Conservation (phyloP, 1,140 invertebrate genomes). For the Eumaeus atala region DNA sequence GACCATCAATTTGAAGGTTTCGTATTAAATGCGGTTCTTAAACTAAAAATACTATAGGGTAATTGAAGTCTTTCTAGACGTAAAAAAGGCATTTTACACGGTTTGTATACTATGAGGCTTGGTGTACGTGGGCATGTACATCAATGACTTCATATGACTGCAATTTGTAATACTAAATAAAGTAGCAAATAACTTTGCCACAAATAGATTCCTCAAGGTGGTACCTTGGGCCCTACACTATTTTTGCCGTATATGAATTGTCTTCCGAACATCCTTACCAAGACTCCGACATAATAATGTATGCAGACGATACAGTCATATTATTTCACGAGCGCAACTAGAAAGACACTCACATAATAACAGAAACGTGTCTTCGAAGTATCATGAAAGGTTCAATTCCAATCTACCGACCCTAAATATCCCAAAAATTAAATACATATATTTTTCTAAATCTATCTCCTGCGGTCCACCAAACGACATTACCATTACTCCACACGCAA, state of each 20-base stretch:
- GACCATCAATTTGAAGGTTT: too few species aligned
- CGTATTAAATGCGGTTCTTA: too few species aligned
- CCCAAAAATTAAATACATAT: conserved; percentile 6
- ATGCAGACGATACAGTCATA: conserved; percentile 4
- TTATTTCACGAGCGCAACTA: conserved; percentile 2
- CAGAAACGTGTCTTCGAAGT: neutral
- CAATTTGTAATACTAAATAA: conserved; percentile 8
- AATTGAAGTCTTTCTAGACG: neutral
- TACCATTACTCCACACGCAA: neutral
- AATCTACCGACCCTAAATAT: neutral
- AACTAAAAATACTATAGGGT: too few species aligned
- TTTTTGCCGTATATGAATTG: neutral
- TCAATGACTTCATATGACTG: neutral
- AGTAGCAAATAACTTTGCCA: neutral
- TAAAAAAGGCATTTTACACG: conserved; percentile 9
- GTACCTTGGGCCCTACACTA: neutral
- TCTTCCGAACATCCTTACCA: neutral
- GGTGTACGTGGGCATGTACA: conserved; percentile 8
- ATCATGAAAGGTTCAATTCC: neutral
- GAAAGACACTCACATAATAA: neutral
- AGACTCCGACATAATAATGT: neutral
- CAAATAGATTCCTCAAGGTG: neutral
- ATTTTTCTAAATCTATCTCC: neutral
- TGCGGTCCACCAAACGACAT: neutral
- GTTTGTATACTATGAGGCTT: conserved; percentile 3